phyloP scores from a whole-genome alignment of 2,797 vertebrate species.

The Delichon dasypus region DNA sequence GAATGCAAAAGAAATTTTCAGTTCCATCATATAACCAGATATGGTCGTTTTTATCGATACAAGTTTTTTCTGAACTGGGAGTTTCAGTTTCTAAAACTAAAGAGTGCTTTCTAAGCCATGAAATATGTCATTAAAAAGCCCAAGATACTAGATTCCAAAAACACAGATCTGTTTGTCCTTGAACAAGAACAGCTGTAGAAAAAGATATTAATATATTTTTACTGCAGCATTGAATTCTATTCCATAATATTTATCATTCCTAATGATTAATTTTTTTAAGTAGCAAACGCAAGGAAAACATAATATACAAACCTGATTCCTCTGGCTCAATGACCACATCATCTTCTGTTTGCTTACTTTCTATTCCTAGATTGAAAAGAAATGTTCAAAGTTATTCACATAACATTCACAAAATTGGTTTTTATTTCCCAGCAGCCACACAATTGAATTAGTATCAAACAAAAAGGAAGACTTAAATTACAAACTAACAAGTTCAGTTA shows the following conservation, averaged over 20 bases:
- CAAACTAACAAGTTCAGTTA: neutral
- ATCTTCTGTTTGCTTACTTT: conserved; percentile 19
- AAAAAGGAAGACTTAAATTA: neutral
- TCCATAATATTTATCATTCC: neutral
- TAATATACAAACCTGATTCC: conserved; percentile 52
- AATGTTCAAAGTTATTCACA: neutral
- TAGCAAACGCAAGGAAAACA: neutral
- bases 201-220: neutral
- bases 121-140: neutral
- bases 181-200: neutral
- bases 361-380: neutral
- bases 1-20: neutral
- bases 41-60: fast-evolving
- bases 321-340: neutral
- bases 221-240: neutral
- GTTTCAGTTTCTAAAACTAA: neutral
- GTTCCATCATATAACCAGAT: neutral
- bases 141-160: neutral
- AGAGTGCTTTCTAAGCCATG: neutral
- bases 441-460: neutral
- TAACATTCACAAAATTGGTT: neutral
- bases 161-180: neutral
- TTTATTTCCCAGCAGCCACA: neutral
- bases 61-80: neutral
- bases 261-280: neutral